A percentile compares a stretch with the other conserved stretches of the same genome.
phyloP scores from a whole-genome alignment of 2,113 vertebrate species.

The Rostratula benghalensis region DNA sequence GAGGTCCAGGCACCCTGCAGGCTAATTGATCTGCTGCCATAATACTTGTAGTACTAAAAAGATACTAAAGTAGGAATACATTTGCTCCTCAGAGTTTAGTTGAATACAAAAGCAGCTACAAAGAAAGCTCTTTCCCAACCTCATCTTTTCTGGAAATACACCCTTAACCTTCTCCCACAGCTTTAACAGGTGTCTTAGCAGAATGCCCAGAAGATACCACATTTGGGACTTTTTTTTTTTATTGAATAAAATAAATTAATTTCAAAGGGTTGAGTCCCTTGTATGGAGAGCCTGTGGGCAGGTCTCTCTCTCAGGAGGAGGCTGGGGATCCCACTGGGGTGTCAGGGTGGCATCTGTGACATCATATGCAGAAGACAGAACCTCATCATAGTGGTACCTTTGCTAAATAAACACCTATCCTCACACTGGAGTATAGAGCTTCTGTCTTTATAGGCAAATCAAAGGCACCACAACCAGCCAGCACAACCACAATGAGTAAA shows the following conservation, averaged over 20 bases:
- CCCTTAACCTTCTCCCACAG: not conserved
- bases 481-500: not conserved
- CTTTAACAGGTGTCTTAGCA: not conserved
- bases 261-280: not conserved
- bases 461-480: not conserved
- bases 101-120: not conserved
- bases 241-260: not conserved
- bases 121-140: not conserved
- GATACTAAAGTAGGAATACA: not conserved
- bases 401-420: not conserved
- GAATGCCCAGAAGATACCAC: not conserved
- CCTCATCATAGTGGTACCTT: not conserved
- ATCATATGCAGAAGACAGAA: not conserved
- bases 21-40: not conserved
- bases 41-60: not conserved
- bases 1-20: not conserved
- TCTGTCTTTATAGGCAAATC: not conserved
- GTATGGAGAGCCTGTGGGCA: rapidly evolving
- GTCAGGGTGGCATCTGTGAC: not conserved
- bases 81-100: not conserved
- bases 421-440: not conserved
- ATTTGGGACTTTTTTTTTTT: not conserved
- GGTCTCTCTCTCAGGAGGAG: not conserved
- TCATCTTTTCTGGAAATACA: not conserved
- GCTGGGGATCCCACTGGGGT: not conserved